Conservation (phyloP, 37 sponge, comb jelly and placozoan genomes). For the Agelas oroides region DNA sequence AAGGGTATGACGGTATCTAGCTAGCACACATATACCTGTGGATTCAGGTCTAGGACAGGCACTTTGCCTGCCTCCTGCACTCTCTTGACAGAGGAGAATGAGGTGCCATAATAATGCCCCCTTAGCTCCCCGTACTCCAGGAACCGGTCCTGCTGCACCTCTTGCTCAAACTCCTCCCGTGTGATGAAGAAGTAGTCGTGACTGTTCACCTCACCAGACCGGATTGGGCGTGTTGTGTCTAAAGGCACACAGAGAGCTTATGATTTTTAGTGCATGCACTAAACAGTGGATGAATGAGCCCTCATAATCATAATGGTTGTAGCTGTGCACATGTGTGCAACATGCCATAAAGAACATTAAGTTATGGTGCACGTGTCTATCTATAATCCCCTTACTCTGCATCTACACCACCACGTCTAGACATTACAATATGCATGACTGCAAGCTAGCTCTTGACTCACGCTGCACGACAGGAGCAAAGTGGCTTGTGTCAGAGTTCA, state of each 20-base stretch:
- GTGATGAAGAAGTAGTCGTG: conserved; percentile 86
- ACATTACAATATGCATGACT: no score
- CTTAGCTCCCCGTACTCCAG: conserved; percentile 89
- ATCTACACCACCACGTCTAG: no score
- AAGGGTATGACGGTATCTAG: neutral
- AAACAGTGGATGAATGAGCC: no score
- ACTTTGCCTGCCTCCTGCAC: conserved; percentile 60
- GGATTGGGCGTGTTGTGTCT: conserved; percentile 84
- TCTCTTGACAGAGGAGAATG: conserved; percentile 75
- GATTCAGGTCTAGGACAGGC: conserved; percentile 83
- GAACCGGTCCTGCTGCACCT: conserved; percentile 73
- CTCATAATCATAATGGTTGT: no score
- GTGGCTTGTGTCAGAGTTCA: conserved; percentile 72
- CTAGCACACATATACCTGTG: conserved; percentile 67
- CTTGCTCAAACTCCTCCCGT: conserved; percentile 86
- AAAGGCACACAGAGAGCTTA: neutral
- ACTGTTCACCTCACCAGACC: conserved; percentile 82
- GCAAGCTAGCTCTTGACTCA: no score
- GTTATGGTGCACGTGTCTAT: neutral
- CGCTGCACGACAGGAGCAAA: conserved; percentile 80
- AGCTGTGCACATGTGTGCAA: no score
- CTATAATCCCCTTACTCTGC: no score
- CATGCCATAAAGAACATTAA: no score
- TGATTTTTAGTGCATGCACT: no score
- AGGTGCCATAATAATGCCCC: conserved; percentile 84